These are phyloP conservation scores for Ophioderma brevispina DNA, from an alignment of 35 echinoderm and acorn worm species.

Conservation along the genomic window DNA sequence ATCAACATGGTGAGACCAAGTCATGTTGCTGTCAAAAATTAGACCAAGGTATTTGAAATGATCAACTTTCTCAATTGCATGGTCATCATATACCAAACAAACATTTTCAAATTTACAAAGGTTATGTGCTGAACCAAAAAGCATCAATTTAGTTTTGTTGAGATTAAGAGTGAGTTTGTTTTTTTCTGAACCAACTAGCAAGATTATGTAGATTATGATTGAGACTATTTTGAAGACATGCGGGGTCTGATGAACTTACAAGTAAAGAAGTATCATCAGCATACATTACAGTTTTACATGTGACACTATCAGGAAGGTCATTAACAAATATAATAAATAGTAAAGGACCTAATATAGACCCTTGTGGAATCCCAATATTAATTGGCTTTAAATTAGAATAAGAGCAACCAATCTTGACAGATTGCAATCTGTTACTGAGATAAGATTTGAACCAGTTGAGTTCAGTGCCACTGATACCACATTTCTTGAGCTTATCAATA, in stretches of 20 bases:
- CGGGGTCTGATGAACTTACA: neutral
- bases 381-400: neutral
- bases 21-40: constrained; percentile 12
- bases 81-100: neutral
- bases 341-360: constrained; percentile 9
- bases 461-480: neutral
- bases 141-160: constrained; percentile 22
- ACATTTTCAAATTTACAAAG: constrained; percentile 1
- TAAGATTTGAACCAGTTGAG: constrained; percentile 29
- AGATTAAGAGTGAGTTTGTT: constrained; percentile 35
- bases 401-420: neutral
- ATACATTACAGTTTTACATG: constrained; percentile 23
- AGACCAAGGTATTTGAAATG: constrained; percentile 34
- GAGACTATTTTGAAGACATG: constrained; percentile 17
- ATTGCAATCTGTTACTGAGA: constrained; percentile 6
- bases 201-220: constrained; percentile 3
- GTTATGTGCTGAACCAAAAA: neutral
- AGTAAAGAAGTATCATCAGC: constrained; percentile 34
- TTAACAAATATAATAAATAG: constrained; percentile 29
- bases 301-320: neutral
- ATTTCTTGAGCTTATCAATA: neutral
- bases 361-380: constrained; percentile 23
- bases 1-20: constrained; percentile 14
- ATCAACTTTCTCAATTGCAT: neutral
- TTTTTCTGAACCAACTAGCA: constrained; percentile 8